Evolutionary conservation across 2,797 vertebrate species (phyloP).

Genomic region (Eulemur rubriventer): DNA sequence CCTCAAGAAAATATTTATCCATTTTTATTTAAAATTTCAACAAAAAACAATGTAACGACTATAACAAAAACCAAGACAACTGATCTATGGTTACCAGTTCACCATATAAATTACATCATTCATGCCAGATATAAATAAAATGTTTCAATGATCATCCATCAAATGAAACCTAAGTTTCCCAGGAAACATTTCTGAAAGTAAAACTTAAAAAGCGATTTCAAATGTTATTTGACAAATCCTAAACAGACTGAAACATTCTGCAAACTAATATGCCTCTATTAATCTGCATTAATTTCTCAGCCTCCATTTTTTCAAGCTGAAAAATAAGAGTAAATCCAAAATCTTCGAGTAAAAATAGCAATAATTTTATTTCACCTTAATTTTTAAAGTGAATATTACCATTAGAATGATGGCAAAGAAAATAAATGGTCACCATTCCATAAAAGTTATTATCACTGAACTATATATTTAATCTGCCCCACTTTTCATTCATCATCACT

Average conservation of each 20-base stretch:
- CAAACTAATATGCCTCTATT: not conserved
- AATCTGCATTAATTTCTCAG: not conserved
- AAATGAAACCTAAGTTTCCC: not conserved
- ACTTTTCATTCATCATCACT: not conserved
- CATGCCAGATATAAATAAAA: not conserved
- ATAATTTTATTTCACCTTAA: not conserved
- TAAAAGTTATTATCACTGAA: not conserved
- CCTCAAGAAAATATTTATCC: conserved; percentile 33
- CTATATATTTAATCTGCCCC: not conserved
- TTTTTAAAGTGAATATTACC: not conserved
- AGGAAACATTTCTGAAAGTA: conserved; percentile 22
- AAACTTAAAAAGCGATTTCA: conserved; percentile 20
- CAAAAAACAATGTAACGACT: not conserved
- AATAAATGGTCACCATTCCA: not conserved
- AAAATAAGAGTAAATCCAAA: conserved; percentile 4
- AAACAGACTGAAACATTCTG: not conserved
- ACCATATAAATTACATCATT: not conserved
- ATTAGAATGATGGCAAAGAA: not conserved
- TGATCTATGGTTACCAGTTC: not conserved
- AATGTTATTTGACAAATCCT: not conserved
- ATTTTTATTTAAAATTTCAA: conserved; percentile 13
- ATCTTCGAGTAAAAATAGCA: not conserved
- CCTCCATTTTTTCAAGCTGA: not conserved
- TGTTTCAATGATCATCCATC: not conserved
- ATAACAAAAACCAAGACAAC: not conserved